Evolutionary conservation across 2,797 vertebrate species (phyloP).

Genomic region (Tragopan temminckii): DNA sequence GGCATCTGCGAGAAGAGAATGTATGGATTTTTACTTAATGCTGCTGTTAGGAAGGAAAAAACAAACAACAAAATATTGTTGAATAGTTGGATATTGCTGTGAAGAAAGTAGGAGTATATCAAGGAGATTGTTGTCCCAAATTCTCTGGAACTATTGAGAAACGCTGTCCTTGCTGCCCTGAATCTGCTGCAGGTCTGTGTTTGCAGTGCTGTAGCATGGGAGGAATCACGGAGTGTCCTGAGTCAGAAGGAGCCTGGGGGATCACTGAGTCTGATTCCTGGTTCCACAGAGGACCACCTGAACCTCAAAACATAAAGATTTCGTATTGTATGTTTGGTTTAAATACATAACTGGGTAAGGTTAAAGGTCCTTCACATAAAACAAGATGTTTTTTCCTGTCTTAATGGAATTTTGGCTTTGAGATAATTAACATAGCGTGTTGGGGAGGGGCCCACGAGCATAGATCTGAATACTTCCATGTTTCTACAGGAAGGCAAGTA

Average conservation of each 20-base stretch:
- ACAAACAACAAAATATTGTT: not conserved
- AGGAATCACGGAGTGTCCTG: not conserved
- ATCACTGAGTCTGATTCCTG: not conserved
- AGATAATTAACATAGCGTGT: not conserved
- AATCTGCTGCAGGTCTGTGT: not conserved
- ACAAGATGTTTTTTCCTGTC: not conserved
- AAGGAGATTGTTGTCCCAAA: not conserved
- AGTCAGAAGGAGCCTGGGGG: not conserved
- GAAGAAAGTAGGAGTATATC: not conserved
- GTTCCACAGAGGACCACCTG: not conserved
- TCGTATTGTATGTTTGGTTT: not conserved
- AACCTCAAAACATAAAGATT: not conserved
- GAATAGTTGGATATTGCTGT: not conserved
- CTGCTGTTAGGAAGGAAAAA: not conserved
- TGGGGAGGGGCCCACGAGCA: not conserved
- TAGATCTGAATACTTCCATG: not conserved
- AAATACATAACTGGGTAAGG: not conserved
- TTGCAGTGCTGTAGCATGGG: not conserved
- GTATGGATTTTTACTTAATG: constrained; percentile 3
- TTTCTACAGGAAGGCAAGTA: not conserved
- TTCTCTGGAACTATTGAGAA: not conserved
- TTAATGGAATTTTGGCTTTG: not conserved
- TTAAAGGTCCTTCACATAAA: not conserved
- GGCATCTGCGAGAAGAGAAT: not conserved
- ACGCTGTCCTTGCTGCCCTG: not conserved